Conservation (phyloP, 2,797 vertebrate genomes). For the Rousettus madagascariensis region DNA sequence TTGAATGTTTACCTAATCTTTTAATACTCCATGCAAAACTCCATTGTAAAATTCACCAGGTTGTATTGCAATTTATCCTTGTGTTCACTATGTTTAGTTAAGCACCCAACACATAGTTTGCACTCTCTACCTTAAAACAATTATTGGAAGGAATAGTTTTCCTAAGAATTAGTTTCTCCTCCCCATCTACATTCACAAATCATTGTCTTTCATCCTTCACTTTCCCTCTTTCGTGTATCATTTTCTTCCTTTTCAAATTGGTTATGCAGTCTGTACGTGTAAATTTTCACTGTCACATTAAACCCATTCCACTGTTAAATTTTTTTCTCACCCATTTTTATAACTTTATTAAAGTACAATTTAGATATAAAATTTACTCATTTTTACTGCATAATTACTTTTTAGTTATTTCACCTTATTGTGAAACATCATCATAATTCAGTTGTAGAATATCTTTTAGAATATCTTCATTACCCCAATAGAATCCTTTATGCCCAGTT, state of each 20-base stretch:
- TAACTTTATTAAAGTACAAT: background rate
- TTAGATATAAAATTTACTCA: background rate
- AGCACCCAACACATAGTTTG: background rate
- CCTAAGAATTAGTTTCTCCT: background rate
- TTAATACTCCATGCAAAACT: background rate
- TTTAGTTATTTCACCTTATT: background rate
- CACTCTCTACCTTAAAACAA: background rate
- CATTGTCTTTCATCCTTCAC: background rate
- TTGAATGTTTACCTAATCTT: background rate
- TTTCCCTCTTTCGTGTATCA: background rate
- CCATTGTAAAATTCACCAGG: background rate
- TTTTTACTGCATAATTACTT: background rate
- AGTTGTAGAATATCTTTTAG: conserved; percentile 1
- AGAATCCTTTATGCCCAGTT: background rate
- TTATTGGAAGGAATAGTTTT: background rate
- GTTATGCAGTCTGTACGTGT: background rate
- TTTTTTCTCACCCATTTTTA: background rate
- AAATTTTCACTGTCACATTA: background rate
- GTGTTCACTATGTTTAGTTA: background rate
- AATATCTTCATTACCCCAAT: background rate
- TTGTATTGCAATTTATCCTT: background rate
- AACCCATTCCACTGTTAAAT: background rate
- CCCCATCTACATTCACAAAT: background rate
- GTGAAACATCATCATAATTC: background rate
- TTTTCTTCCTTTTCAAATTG: background rate